Conservation (phyloP, 2,113 vertebrate species). For the Pachycephala philippinensis region DNA sequence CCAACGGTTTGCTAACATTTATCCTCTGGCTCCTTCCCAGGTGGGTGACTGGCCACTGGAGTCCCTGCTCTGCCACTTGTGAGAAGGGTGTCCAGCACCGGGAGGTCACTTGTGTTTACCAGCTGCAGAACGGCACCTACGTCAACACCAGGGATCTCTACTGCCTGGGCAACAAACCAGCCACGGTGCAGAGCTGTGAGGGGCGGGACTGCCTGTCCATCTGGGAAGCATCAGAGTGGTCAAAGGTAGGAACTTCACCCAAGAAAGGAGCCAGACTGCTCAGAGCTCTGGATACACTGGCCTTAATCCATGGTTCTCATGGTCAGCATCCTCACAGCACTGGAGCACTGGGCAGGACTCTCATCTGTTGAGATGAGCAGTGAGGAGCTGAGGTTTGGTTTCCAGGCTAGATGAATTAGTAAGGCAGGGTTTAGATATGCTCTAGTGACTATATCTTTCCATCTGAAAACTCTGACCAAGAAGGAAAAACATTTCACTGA, state of each 20-base stretch:
- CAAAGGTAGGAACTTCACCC: conserved; percentile 76
- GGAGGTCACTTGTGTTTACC: conserved; percentile 86
- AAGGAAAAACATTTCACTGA: background rate
- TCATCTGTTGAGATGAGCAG: background rate
- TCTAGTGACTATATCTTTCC: background rate
- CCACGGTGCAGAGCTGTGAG: conserved; percentile 83
- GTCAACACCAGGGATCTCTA: conserved; percentile 83
- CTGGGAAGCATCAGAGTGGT: conserved; percentile 97
- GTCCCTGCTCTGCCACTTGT: conserved; percentile 87
- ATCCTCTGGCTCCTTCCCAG: conserved; percentile 60
- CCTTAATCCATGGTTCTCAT: background rate
- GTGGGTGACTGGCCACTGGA: conserved; percentile 90
- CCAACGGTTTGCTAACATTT: background rate
- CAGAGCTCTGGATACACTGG: background rate
- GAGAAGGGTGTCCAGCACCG: conserved; percentile 86
- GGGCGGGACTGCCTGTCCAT: conserved; percentile 86
- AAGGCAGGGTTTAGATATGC: background rate
- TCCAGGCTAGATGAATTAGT: background rate
- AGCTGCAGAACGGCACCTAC: conserved; percentile 87
- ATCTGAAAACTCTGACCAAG: background rate
- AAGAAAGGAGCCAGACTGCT: background rate
- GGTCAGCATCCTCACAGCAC: background rate
- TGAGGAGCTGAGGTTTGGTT: background rate
- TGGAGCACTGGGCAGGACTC: background rate
- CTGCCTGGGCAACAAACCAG: conserved; percentile 83